Evolutionary conservation across 1,140 invertebrate genomes (phyloP).

Genomic region (Nasonia giraulti): DNA sequence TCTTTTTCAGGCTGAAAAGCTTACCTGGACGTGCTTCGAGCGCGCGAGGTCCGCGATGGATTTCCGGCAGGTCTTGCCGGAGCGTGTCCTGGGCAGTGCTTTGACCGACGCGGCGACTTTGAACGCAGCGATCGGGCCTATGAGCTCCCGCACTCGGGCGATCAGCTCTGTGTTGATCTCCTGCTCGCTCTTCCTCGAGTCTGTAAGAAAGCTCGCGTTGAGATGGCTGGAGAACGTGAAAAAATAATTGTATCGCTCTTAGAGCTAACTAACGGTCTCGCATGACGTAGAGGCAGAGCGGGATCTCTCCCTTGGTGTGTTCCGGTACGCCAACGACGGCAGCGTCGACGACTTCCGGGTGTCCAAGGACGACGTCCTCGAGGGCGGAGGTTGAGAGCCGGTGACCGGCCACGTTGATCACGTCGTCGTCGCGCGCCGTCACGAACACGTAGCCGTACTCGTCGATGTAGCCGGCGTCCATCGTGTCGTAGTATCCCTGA

Average conservation of each 20-base stretch:
- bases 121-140: slow-evolving; percentile 94
- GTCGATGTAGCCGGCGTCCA: slow-evolving; percentile 93
- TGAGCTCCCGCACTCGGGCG: slow-evolving; percentile 82
- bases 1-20: neutral
- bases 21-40: slow-evolving; percentile 84
- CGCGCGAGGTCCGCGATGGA: slow-evolving; percentile 88
- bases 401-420: slow-evolving; percentile 97
- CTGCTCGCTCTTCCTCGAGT: slow-evolving; percentile 75
- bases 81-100: slow-evolving; percentile 84
- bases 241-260: slow-evolving; percentile 7
- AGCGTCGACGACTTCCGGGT: slow-evolving; percentile 87
- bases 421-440: slow-evolving; percentile 92
- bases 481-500: slow-evolving; percentile 96
- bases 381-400: slow-evolving; percentile 90
- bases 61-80: slow-evolving; percentile 89
- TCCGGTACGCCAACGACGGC: slow-evolving; percentile 93
- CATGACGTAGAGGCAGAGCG: slow-evolving; percentile 89
- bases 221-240: neutral
- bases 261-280: slow-evolving; percentile 64
- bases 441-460: slow-evolving; percentile 90
- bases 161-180: slow-evolving; percentile 81
- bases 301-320: slow-evolving; percentile 90
- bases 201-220: slow-evolving; percentile 63
- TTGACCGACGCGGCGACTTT: slow-evolving; percentile 84
- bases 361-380: slow-evolving; percentile 90